Evolutionary conservation across 2,113 vertebrate species (phyloP).

Genomic region (Ascaphus truei): DNA sequence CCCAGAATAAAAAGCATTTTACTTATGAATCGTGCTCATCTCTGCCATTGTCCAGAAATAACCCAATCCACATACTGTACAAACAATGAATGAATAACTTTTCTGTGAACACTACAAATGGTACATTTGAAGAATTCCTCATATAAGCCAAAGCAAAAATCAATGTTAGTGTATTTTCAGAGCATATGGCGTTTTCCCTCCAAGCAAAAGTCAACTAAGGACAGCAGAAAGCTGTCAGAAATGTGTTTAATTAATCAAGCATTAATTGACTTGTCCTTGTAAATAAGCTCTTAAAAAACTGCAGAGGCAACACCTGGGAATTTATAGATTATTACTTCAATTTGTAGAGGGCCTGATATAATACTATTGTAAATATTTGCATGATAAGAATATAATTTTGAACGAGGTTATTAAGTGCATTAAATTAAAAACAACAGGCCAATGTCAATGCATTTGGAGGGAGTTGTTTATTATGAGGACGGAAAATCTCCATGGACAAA

Average conservation of each 20-base stretch:
- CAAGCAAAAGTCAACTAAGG: not conserved
- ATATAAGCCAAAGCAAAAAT: not conserved
- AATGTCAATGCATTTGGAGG: not conserved
- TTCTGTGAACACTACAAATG: not conserved
- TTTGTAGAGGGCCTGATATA: not conserved
- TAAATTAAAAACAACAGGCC: not conserved
- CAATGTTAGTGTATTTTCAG: not conserved
- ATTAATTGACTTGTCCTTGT: not conserved
- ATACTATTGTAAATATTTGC: too few species aligned
- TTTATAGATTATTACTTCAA: not conserved
- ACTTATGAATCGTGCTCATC: too few species aligned
- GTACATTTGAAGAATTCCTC: not conserved
- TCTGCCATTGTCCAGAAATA: too few species aligned
- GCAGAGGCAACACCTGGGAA: not conserved
- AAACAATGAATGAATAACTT: too few species aligned
- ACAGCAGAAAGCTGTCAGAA: not conserved
- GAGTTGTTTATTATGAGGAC: too few species aligned
- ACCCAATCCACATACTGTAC: too few species aligned
- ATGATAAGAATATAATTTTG: not conserved
- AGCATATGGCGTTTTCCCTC: not conserved
- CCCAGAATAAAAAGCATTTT: too few species aligned
- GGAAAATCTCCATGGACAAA: too few species aligned
- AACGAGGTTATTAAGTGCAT: not conserved
- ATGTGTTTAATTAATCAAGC: not conserved
- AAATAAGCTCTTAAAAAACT: not conserved